Evolutionary conservation across 2,797 vertebrate species (phyloP).

Genomic region (Sebastes wilsoni): DNA sequence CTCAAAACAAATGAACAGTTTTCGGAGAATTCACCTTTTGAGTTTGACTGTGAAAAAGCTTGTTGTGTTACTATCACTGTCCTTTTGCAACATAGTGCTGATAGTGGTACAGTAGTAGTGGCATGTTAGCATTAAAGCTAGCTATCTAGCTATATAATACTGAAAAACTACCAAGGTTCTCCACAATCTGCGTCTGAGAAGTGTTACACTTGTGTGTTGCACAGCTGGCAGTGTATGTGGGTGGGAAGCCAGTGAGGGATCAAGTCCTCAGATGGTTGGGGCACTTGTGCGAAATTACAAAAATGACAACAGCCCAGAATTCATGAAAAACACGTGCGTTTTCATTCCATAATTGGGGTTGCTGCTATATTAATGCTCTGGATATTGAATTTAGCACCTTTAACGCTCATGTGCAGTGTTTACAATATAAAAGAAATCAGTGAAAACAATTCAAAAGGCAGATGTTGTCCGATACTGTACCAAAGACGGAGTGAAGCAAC

Average conservation of each 20-base stretch:
- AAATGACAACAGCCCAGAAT: neutral
- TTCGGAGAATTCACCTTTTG: neutral
- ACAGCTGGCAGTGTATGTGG: neutral
- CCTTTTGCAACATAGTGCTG: neutral
- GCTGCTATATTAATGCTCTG: no score
- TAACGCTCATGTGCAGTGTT: neutral
- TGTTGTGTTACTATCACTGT: neutral
- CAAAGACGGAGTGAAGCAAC: neutral
- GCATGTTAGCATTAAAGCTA: neutral
- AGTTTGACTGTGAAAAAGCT: neutral
- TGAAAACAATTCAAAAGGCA: neutral
- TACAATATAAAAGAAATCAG: neutral
- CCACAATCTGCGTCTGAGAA: neutral
- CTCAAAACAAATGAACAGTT: neutral
- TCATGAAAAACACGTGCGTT: neutral
- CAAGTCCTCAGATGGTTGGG: neutral
- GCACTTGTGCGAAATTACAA: neutral
- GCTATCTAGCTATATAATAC: neutral
- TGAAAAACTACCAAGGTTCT: neutral
- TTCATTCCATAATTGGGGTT: neutral
- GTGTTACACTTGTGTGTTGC: neutral
- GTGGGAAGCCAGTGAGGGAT: neutral
- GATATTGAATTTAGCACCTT: neutral
- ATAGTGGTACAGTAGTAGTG: neutral
- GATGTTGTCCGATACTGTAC: neutral